These are phyloP conservation scores for Oryzias javanicus DNA, from an alignment of 2,113 vertebrate genomes.

Conservation along the genomic window DNA sequence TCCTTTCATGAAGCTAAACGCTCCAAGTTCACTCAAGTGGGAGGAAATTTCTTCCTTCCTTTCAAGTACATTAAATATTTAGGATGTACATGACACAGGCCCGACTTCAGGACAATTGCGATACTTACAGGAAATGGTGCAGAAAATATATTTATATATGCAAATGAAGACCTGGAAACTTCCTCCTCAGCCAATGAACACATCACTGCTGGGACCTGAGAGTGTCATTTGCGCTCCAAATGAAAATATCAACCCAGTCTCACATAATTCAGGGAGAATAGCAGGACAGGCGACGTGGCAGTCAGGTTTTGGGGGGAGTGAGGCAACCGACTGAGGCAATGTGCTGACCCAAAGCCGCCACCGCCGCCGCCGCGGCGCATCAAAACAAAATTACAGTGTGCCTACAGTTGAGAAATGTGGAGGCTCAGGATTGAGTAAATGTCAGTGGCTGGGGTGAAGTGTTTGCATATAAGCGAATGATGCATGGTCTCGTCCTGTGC, in stretches of 20 bases:
- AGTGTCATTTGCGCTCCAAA: slow-evolving; percentile 60
- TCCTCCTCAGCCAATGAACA: slow-evolving; percentile 61
- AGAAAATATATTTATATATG: slow-evolving; percentile 72
- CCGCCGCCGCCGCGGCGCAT: slow-evolving; percentile 53
- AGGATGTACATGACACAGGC: slow-evolving; percentile 61
- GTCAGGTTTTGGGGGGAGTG: slow-evolving; percentile 48
- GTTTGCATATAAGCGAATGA: slow-evolving; percentile 81
- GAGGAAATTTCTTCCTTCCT: slow-evolving; percentile 36
- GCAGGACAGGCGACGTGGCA: slow-evolving; percentile 69
- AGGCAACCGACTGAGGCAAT: slow-evolving; percentile 56
- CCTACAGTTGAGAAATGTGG: slow-evolving; percentile 65
- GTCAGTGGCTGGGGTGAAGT: slow-evolving; percentile 73
- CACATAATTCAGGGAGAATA: slow-evolving; percentile 60
- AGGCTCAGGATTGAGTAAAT: slow-evolving; percentile 76
- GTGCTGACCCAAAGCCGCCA: slow-evolving; percentile 64
- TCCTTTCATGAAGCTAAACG: slow-evolving; percentile 15
- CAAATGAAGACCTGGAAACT: slow-evolving; percentile 57
- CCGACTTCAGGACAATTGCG: slow-evolving; percentile 57
- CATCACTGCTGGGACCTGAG: slow-evolving; percentile 39
- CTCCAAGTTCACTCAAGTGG: slow-evolving; percentile 27
- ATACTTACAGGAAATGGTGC: slow-evolving; percentile 60
- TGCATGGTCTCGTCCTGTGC: slow-evolving; percentile 72
- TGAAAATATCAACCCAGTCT: slow-evolving; percentile 56
- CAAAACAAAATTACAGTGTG: slow-evolving; percentile 75
- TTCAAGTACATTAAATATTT: slow-evolving; percentile 62